These are phyloP conservation scores for Stenotaenia linearis DNA, from an alignment of 2,888 invertebrate genomes.

Conservation along the genomic window DNA sequence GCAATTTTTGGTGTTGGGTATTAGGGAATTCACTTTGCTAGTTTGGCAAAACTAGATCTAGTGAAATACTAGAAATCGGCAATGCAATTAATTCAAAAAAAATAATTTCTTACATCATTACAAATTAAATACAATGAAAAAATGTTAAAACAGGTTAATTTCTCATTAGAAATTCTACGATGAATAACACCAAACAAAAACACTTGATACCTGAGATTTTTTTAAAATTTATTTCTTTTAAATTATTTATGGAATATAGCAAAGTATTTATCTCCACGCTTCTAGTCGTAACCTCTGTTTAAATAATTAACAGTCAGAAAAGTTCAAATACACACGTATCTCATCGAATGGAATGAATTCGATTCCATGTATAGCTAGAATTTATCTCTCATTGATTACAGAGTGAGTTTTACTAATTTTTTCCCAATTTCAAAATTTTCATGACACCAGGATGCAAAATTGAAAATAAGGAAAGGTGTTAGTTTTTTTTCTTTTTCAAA, in stretches of 20 bases:
- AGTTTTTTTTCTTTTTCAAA: no score
- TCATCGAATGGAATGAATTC: no score
- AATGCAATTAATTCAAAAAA: no score
- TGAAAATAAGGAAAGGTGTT: neutral
- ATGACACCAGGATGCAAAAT: neutral
- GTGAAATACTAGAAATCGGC: no score
- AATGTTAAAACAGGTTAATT: neutral
- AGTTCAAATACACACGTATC: no score
- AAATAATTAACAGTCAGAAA: no score
- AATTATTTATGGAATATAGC: neutral
- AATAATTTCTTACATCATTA: neutral
- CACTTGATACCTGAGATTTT: neutral
- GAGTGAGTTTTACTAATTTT: neutral
- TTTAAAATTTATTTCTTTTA: neutral
- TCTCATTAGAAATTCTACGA: neutral
- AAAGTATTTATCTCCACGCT: neutral
- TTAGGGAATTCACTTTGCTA: neutral
- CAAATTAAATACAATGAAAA: neutral
- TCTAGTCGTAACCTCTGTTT: no score
- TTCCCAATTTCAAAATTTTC: neutral
- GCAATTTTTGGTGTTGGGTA: neutral
- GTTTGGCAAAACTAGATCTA: no score
- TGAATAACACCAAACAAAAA: neutral
- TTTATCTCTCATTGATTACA: neutral
- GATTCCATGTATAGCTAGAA: neutral